Conservation (phyloP, 1,140 invertebrate species). For the Halotydeus destructor region DNA sequence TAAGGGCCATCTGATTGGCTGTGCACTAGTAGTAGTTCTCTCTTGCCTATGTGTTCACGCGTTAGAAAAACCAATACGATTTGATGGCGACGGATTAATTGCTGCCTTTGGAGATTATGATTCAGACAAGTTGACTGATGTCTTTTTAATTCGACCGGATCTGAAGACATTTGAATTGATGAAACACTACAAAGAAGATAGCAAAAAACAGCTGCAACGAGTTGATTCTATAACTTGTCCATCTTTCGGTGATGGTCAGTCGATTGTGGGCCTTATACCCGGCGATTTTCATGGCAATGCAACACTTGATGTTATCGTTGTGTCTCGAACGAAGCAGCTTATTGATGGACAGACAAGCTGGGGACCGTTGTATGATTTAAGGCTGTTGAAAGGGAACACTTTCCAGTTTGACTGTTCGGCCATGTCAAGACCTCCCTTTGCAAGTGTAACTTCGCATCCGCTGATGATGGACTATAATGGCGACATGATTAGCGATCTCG, state of each 20-base stretch:
- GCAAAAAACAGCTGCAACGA: background rate
- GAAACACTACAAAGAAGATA: conserved; percentile 29
- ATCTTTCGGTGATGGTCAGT: background rate
- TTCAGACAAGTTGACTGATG: conserved; percentile 79
- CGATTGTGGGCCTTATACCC: conserved; percentile 43
- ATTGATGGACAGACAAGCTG: background rate
- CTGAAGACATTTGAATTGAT: conserved; percentile 44
- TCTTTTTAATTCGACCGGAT: conserved; percentile 52
- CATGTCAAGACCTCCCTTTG: conserved; percentile 22
- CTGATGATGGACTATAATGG: conserved; percentile 69
- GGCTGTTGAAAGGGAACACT: conserved; percentile 23
- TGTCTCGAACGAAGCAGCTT: conserved; percentile 24
- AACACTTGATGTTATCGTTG: conserved; percentile 71
- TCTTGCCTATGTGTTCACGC: too few species aligned
- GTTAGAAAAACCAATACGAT: conserved; percentile 4
- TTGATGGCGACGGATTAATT: conserved; percentile 33
- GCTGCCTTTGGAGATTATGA: conserved; percentile 92
- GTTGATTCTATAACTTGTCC: background rate
- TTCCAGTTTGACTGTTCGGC: conserved; percentile 22
- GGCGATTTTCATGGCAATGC: conserved; percentile 88
- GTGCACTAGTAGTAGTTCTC: too few species aligned
- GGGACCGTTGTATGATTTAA: conserved; percentile 2
- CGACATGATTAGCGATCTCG: conserved; percentile 82
- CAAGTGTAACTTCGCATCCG: conserved; percentile 48
- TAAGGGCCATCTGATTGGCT: too few species aligned